These are phyloP conservation scores for Nemotelus nigrinus DNA, from an alignment of 2,888 invertebrate genomes.

Conservation along the genomic window DNA sequence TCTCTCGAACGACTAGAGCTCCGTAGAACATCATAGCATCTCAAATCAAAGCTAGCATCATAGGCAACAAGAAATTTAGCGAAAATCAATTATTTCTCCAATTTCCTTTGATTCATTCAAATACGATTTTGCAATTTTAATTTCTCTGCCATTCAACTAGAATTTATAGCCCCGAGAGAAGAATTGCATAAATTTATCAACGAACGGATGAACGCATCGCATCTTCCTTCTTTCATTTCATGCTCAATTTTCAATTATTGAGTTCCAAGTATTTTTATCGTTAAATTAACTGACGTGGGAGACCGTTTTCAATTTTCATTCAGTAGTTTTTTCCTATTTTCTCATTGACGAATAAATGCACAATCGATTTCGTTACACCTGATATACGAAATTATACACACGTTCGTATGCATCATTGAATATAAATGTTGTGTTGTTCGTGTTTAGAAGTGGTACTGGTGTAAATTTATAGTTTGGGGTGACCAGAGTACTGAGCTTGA, in stretches of 20 bases:
- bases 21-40: not conserved
- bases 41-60: not conserved
- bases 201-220: not conserved
- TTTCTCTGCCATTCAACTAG: not conserved
- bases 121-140: constrained; percentile 7
- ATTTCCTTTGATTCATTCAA: constrained; percentile 38
- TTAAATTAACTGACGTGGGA: not conserved
- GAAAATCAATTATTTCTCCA: constrained; percentile 20
- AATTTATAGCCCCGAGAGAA: not conserved
- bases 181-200: not conserved
- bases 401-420: no score
- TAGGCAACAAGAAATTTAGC: constrained; percentile 14
- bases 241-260: not conserved
- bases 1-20: no score
- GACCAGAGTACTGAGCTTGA: no score
- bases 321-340: not conserved
- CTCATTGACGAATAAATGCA: not conserved
- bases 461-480: no score
- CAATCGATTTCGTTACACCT: not conserved
- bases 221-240: not conserved
- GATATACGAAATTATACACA: not conserved
- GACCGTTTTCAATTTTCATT: constrained; percentile 9
- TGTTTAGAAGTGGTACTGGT: no score
- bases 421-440: no score
- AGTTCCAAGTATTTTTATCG: no score